Evolutionary conservation across 2,888 invertebrate genomes (phyloP).

Genomic region (Poecilobothrus nobilitatus): DNA sequence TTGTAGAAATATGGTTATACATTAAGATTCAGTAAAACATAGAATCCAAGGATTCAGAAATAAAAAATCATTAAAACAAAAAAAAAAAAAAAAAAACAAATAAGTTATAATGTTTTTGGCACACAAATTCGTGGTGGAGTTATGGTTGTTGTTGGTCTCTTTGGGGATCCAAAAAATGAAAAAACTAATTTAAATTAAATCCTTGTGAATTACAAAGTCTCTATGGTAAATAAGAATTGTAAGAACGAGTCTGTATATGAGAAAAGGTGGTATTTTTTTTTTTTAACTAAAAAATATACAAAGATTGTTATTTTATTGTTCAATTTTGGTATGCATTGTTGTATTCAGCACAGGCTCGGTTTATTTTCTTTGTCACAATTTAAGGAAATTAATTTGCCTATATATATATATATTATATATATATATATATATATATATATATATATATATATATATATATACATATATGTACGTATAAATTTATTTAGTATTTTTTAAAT

Average conservation of each 20-base stretch:
- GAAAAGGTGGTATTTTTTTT: not conserved
- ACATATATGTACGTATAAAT: too few species aligned
- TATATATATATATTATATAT: too few species aligned
- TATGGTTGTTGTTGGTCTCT: constrained; percentile 11
- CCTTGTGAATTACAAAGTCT: constrained; percentile 58
- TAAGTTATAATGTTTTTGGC: constrained; percentile 2
- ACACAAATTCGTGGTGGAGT: constrained; percentile 5
- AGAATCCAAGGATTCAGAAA: too few species aligned
- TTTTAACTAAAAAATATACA: not conserved
- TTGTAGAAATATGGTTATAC: too few species aligned
- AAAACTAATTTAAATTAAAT: constrained; percentile 68
- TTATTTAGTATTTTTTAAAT: too few species aligned
- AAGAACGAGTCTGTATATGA: not conserved
- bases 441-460: too few species aligned
- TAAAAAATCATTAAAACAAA: not conserved
- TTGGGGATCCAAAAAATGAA: constrained; percentile 14
- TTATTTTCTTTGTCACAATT: too few species aligned
- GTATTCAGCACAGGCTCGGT: not conserved
- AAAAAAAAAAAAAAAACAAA: not conserved
- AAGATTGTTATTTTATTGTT: not conserved
- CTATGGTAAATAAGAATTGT: not conserved
- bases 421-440: too few species aligned
- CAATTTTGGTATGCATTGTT: not conserved
- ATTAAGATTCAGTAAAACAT: too few species aligned
- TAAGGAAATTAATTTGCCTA: too few species aligned